Percentiles rank a stretch among this genome's conserved stretches.
These are phyloP conservation scores for Luscinia luscinia DNA, from an alignment of 2,797 vertebrate species.

Conservation along the genomic window DNA sequence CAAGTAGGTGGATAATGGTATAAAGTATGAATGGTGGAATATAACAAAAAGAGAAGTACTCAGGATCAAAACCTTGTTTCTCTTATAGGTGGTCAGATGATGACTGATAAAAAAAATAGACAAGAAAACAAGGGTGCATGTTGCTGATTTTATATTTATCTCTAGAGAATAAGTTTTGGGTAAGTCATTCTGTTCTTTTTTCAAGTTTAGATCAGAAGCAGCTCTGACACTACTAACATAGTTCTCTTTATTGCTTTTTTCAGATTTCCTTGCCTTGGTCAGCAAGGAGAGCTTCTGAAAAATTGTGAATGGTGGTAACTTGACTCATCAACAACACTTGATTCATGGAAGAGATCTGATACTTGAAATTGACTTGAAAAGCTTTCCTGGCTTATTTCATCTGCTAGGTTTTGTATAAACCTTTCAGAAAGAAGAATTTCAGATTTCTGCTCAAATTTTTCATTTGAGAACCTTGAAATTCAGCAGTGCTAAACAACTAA, in stretches of 20 bases:
- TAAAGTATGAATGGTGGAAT: background rate
- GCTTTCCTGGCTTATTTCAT: background rate
- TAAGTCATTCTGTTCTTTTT: background rate
- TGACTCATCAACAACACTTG: background rate
- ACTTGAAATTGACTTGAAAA: background rate
- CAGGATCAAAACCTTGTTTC: background rate
- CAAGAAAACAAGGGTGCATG: background rate
- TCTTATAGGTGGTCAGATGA: background rate
- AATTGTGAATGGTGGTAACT: background rate
- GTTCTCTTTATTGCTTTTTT: background rate
- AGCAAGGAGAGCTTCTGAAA: background rate
- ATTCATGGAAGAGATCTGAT: background rate
- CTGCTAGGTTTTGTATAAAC: background rate
- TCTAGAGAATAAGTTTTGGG: background rate
- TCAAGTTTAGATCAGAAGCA: background rate
- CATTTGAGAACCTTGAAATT: background rate
- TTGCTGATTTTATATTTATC: background rate
- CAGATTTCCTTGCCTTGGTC: background rate
- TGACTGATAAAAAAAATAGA: background rate
- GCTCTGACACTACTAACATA: background rate
- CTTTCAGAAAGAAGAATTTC: background rate
- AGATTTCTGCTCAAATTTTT: background rate
- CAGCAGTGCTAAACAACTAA: background rate
- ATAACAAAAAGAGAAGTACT: background rate
- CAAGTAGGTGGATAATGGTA: background rate